Evolutionary conservation across 1,140 invertebrate species (phyloP), one percentile per base, ranked within the genome.

Genomic region (Tetramorium alpestre): DNA sequence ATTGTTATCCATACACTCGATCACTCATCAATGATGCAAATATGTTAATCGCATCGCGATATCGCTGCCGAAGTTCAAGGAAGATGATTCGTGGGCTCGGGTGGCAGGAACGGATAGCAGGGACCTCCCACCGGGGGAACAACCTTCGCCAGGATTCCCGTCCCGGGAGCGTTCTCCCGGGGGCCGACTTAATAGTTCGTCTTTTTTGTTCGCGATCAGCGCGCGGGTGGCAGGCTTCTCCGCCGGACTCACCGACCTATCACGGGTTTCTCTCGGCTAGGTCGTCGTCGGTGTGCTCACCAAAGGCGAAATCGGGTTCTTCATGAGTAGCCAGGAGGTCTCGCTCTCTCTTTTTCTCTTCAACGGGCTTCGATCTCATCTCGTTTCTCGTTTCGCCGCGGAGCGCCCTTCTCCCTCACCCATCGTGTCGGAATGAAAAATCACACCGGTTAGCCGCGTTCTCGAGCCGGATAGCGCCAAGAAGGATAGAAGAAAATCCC

Each of bases 171-270:
- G 72, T 76, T 84, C 81, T 73, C 62, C 38, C 25, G 25, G 44
- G 25, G 44, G n/a, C 16, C 58, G 73, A 65, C 73, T 88, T 89
- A 88, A 89, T 89, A 89, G 88, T 88, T 88, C 10, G 65, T 58
- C 65, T 78, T 73, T 86, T 89, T 88, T 88, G 62, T 73, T 38
- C 28, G 38, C 64, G 64, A 89, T 88, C 86, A 44, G 25, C 77
- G 62, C 60, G 62, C 87, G 87, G 87, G 77, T 84, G 87, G 87
- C 86, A 76, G 47, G 11, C 47, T 85, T 78, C 73, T 85, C 82
- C 44, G 44, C 3, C 44, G 28, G 73, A n/a, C 73, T 78, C 13
- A 18, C 69, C 80, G 69, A 73, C 54, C 54, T 84, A 84, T 84
- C 80, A 62, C 51, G 69, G 64, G 25, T 82, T 60, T 41, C 64